Conservation (phyloP, 2,797 vertebrate genomes). For the Taeniopygia guttata region DNA sequence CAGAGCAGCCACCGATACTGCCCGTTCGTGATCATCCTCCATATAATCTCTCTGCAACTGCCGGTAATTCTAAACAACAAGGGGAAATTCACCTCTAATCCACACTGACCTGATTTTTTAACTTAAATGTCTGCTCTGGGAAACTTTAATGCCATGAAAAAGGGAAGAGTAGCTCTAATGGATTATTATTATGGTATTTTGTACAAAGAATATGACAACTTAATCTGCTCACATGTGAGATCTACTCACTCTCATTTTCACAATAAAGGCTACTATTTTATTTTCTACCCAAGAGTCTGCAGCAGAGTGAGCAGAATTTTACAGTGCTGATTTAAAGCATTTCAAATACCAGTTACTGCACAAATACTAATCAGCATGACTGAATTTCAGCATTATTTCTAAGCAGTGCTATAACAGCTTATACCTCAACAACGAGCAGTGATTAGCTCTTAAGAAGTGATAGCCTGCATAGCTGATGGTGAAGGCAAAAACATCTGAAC, state of each 20-base stretch:
- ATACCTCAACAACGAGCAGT: neutral
- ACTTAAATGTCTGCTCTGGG: conserved; percentile 66
- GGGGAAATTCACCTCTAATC: conserved; percentile 90
- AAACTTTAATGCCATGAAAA: conserved; percentile 38
- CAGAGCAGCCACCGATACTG: conserved; percentile 96
- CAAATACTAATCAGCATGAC: conserved; percentile 14
- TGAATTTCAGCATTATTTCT: conserved; percentile 8
- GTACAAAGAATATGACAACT: neutral
- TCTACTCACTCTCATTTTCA: neutral
- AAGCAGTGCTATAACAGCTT: neutral
- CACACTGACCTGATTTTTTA: conserved; percentile 75
- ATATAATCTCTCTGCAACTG: conserved; percentile 98
- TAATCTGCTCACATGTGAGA: neutral
- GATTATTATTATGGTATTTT: neutral
- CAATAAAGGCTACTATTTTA: neutral
- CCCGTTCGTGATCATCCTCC: conserved; percentile 97
- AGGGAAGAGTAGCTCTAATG: neutral
- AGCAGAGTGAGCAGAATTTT: neutral
- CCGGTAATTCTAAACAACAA: conserved; percentile 97
- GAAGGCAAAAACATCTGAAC: conserved; percentile 6
- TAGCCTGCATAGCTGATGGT: neutral
- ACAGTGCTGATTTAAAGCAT: neutral
- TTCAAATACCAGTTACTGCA: neutral
- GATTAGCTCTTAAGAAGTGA: neutral
- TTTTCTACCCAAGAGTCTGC: neutral